A percentile compares a stretch with the other conserved stretches of the same genome.
Conservation (phyloP, 2,888 invertebrate genomes). For the Cecidostiba fungosa region DNA sequence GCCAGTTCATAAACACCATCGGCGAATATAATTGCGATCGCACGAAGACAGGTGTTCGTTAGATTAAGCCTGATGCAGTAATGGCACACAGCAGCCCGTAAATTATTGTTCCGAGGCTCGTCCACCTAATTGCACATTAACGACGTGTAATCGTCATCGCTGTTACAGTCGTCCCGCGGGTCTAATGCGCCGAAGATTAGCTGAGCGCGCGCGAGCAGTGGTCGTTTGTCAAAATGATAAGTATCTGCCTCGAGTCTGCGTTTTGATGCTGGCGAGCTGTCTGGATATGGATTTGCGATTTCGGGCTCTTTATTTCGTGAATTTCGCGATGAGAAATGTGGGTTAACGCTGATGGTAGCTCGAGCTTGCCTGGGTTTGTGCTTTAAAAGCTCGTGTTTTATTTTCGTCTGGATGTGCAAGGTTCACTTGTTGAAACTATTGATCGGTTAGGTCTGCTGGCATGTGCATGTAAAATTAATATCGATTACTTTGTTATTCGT, state of each 20-base stretch:
- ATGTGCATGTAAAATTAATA: neutral
- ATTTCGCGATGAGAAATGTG: neutral
- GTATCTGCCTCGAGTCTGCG: neutral
- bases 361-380: neutral
- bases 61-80: neutral
- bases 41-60: conserved; percentile 7
- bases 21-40: conserved; percentile 23
- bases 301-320: neutral
- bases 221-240: conserved; percentile 27
- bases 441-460: neutral
- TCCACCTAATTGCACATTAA: conserved; percentile 49
- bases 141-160: conserved; percentile 34
- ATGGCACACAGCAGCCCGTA: neutral
- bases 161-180: neutral
- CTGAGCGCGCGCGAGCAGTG: neutral
- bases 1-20: neutral
- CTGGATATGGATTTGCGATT: neutral
- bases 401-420: neutral
- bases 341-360: no score
- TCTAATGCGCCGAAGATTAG: conserved; percentile 45
- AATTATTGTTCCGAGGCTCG: conserved; percentile 28
- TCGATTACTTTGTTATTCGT: no score
- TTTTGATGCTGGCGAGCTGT: neutral
- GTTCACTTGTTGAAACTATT: no score
- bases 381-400: neutral